Evolutionary conservation across 2,797 vertebrate genomes (phyloP).

Genomic region (Petrocephalus schoutedeni): DNA sequence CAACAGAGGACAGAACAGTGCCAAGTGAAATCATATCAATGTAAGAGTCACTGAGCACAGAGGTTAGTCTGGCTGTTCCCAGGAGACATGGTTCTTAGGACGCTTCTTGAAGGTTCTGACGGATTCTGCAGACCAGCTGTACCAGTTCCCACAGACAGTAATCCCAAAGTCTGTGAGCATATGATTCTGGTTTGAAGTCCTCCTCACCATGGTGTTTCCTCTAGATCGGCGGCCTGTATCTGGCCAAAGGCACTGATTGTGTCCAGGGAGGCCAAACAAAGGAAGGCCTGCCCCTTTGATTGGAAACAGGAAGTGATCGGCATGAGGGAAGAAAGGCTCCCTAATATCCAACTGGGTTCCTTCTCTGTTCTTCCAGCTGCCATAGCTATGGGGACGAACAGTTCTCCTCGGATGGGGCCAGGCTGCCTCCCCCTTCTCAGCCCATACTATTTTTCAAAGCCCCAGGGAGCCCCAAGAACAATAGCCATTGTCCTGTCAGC

Average conservation of each 20-base stretch:
- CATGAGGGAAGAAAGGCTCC: constrained; percentile 47
- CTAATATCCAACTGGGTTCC: constrained; percentile 34
- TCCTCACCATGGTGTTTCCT: constrained; percentile 49
- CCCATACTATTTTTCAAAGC: constrained; percentile 26
- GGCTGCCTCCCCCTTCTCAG: neutral
- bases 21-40: too few relatives aligned
- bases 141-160: neutral
- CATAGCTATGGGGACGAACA: neutral
- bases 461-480: constrained; percentile 39
- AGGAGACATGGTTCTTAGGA: neutral
- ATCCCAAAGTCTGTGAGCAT: neutral
- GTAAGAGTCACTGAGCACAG: neutral
- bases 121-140: neutral
- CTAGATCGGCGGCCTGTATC: constrained; percentile 66
- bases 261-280: constrained; percentile 44
- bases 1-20: neutral
- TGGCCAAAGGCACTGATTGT: constrained; percentile 55
- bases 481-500: constrained; percentile 52
- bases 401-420: neutral
- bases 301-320: constrained; percentile 58
- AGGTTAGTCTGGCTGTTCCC: neutral
- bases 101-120: neutral
- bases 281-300: constrained; percentile 55
- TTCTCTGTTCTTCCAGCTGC: neutral
- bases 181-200: constrained; percentile 53